Base-by-base conservation (phyloP, 2,797 vertebrate genomes). In the Muraenolepis orangiensis region DNA sequence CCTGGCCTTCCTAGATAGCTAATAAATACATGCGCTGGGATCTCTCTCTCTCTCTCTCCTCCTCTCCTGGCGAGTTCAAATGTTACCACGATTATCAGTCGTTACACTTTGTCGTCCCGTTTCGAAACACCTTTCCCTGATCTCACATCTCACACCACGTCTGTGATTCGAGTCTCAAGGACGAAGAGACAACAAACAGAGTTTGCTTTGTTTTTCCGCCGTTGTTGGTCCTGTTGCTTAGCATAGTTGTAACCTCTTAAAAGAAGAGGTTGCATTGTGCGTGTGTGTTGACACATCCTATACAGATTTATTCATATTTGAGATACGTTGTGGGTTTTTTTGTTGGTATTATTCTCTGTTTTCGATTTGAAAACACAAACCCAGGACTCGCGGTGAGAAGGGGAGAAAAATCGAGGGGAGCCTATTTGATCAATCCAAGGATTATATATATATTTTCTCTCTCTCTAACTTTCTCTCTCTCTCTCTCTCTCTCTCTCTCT, bases 1-100 rank as follows among this genome's bases (percentile, higher is more conserved):
- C 87, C 85, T 96, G 93, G 95, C 95, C 0, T 94, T 97, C 71
- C 87, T 96, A 94, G 96, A 96, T 97, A 96, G 93, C 88, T 96
- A 96, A 40, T 12, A 40, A 40, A 11, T 2, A 11, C 11, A 2
- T 1, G 3, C 23, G 11, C 71, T 38, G 61, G 51, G 72, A 71
- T 66, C 72, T 61, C 34, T 38, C n/a, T n/a, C n/a, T n/a, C n/a
- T n/a, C n/a, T n/a, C n/a, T n/a, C n/a, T n/a, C n/a, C n/a, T n/a
- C n/a, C n/a, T n/a, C n/a, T n/a, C n/a, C n/a, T n/a, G n/a, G n/a
- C 6, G 51, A n/a, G 20, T 57, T 10, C 23, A n/a, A 57, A 10
- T n/a, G 20, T 57, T 20, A 12, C 38, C 0, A 80, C 64, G 7
- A 13, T 66, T 26, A 2, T n/a, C 18, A 16, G 42, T 46, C 61